phyloP scores from a whole-genome alignment of 2,113 vertebrate species.

The Spea multiplicata region DNA sequence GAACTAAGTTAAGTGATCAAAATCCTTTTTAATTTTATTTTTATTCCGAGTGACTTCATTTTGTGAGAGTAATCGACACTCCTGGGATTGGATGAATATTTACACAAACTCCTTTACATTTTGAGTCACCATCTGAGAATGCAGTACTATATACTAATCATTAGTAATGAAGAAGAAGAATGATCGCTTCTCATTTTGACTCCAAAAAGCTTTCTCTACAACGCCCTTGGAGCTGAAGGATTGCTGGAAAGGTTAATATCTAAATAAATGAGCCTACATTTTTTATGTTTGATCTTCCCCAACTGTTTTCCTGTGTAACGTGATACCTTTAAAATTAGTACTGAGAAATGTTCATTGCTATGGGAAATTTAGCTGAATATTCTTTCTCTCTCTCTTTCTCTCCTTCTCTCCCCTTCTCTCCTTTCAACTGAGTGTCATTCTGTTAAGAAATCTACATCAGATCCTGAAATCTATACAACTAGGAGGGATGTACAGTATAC shows the following conservation, averaged over 20 bases:
- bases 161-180: conserved; percentile 44
- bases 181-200: conserved; percentile 40
- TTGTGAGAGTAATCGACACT: conserved; percentile 24
- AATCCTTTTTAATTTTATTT: no score
- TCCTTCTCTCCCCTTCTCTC: no score
- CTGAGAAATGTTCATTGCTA: conserved; percentile 9
- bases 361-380: background rate
- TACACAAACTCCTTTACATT: conserved; percentile 25
- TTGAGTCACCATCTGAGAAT: conserved; percentile 42
- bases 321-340: conserved; percentile 21
- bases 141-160: conserved; percentile 35
- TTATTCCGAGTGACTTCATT: conserved; percentile 11
- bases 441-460: no score
- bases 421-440: no score
- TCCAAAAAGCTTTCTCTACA: conserved; percentile 30
- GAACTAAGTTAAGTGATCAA: conserved; percentile 21
- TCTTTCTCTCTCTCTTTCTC: no score
- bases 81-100: conserved; percentile 24
- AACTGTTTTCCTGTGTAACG: conserved; percentile 39
- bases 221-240: conserved; percentile 38
- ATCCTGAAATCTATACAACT: no score
- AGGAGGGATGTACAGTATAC: no score
- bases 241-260: conserved; percentile 46
- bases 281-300: conserved; percentile 35
- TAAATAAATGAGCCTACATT: conserved; percentile 38